Base-by-base conservation (phyloP, 2,113 vertebrate genomes). In the Tretioscincus oriximinensis region DNA sequence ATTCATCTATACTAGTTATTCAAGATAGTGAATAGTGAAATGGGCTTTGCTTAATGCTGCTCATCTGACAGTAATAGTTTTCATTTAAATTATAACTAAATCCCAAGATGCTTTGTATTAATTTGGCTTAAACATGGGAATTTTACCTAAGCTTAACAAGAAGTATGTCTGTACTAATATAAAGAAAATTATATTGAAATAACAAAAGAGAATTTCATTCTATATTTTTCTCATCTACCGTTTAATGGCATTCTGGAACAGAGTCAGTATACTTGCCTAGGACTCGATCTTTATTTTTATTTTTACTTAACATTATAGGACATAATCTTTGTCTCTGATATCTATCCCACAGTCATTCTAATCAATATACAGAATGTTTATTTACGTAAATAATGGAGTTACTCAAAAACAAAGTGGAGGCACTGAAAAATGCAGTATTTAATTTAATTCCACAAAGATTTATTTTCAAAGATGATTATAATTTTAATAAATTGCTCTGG, bases 1-100 rank as follows among this genome's bases (percentile, higher is more conserved):
- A 74, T 89, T 92, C 64, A 81, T 29, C 14, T 18, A 82, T 47
- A 80, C 82, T 24, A 88, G 74, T 87, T 92, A 86, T 85, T 92
- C 71, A 84, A 75, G 54, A 69, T 9, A 77, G 77, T 2, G 65
- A 5, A 79, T 78, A 47, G 3, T 82, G 24, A 90, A 91, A 92
- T 85, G 69, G n/a, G 60, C 77, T 87, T 87, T 87, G 64, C 73
- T 90, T 89, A 76, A 80, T 89, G 82, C 29, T 90, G 10, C 77
- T 87, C 80, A 86, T 88, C 58, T 77, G 87, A 45, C 66, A 67
- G 49, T 81, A 91, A 12, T 89, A 70, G 28, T 54, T 86, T 86
- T 86, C 49, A 87, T 76, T 85, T 80, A 81, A 90, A 88, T 73
- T 41, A 81, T 70, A 0, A 47, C 88, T 82, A 90, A 91, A 86